Evolutionary conservation across 2,888 invertebrate species (phyloP).

Genomic region (Cephus runcator): DNA sequence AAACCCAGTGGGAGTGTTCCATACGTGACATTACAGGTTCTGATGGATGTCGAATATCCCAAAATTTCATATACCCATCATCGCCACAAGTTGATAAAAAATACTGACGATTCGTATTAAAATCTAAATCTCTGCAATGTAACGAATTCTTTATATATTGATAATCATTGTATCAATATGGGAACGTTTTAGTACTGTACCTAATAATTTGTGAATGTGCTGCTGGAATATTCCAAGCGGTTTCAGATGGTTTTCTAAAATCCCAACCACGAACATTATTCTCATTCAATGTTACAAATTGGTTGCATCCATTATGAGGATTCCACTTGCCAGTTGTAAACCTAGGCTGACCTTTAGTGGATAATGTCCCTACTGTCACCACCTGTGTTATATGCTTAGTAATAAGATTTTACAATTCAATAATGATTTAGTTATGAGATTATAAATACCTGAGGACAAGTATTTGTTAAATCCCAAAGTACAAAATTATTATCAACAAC

Average conservation of each 20-base stretch:
- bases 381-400: slow-evolving; percentile 33
- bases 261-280: slow-evolving; percentile 90
- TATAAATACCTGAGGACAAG: slow-evolving; percentile 57
- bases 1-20: slow-evolving; percentile 94
- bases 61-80: slow-evolving; percentile 94
- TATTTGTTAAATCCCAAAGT: slow-evolving; percentile 78
- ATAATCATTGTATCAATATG: neutral
- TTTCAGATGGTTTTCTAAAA: slow-evolving; percentile 78
- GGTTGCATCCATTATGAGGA: slow-evolving; percentile 89
- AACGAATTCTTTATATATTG: neutral
- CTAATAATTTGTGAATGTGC: slow-evolving; percentile 88
- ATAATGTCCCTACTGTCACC: slow-evolving; percentile 63
- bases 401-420: neutral
- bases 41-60: slow-evolving; percentile 90
- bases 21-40: slow-evolving; percentile 83
- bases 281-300: slow-evolving; percentile 89
- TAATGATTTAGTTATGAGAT: neutral
- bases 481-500: slow-evolving; percentile 82
- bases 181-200: slow-evolving; percentile 37
- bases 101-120: slow-evolving; percentile 98
- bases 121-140: slow-evolving; percentile 83
- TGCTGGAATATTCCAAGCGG: slow-evolving; percentile 85
- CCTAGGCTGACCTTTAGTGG: slow-evolving; percentile 79
- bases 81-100: slow-evolving; percentile 94
- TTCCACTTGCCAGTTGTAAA: slow-evolving; percentile 93